Evolutionary conservation across 2,888 invertebrate species (phyloP), one percentile per base, ranked within the genome.

Genomic region (Cataglyphis rosenhaueri): DNA sequence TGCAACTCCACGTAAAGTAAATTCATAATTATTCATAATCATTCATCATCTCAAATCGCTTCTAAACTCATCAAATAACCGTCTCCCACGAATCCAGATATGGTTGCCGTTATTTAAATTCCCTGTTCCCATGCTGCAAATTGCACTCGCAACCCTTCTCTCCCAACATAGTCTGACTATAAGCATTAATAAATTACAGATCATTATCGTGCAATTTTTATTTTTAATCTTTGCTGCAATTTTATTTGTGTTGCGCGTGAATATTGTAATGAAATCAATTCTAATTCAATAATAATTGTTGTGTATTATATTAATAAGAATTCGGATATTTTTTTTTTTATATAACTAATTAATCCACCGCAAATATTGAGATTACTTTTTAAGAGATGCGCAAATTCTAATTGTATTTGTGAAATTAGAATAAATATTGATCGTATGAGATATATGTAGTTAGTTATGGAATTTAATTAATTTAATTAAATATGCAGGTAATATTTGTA

Each of bases 391-490:
- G 57, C 35, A 75, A 84, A 84, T 59, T 59, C 41, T 18, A 29
- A 4, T 15, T 8, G 35, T 21, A 71, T 68, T 65, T 74, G 35
- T 12, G 52, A 64, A 64, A 48, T 75, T 64, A 32, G 18, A 61
- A 65, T 25, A 29, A 66, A 52, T 52, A 59, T 38, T 38, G 52
- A 66, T 12, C 32, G 15, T 10, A 29, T 9, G n/a, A 52, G 52
- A 66, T 48, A 66, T 59, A 21, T 57, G n/a, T 48, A 32, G 9
- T 38, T 29, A 12, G n/a, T 55, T 38, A 76, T 10, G 25, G 41
- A 68, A 76, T 76, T 68, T 38, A 68, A 68, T 76, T 76, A 68
- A 76, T 76, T 55, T 38, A 68, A 68, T 76, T 76, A 15, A 66
- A 66, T 68, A 15, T 41, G 29, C 25, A 21, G 38, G 52, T 55